Evolutionary conservation across 37 sponge, comb jelly and placozoan genomes (phyloP).

Genomic region (Aphrocallistes beatrix): DNA sequence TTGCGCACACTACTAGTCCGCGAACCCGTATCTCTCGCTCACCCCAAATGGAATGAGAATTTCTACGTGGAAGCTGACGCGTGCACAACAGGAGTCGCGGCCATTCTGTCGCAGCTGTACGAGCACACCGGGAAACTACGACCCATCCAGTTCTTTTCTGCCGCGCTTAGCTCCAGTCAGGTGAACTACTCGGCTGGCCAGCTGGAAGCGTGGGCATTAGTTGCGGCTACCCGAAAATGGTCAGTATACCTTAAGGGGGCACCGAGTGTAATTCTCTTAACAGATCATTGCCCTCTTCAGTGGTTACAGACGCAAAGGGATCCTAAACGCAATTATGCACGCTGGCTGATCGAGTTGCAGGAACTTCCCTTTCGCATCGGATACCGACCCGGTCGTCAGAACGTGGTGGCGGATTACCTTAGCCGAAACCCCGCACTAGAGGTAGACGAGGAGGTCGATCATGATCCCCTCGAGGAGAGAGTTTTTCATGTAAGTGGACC

Average conservation of each 20-base stretch:
- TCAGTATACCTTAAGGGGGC: conserved; percentile 28
- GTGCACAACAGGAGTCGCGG: conserved; percentile 26
- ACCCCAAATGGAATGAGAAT: neutral
- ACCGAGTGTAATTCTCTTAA: no score
- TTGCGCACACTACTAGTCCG: no score
- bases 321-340: conserved; percentile 30
- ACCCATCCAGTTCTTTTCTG: conserved; percentile 2
- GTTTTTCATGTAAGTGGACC: no score
- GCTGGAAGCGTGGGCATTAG: conserved; percentile 30
- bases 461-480: no score
- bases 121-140: neutral
- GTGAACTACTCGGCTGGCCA: conserved; percentile 25
- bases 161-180: neutral
- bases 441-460: no score
- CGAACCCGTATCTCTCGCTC: neutral
- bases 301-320: neutral
- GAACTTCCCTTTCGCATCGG: conserved; percentile 26
- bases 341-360: conserved; percentile 33
- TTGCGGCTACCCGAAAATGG: conserved; percentile 24
- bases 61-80: conserved; percentile 30
- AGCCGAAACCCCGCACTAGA: conserved; percentile 18
- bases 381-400: conserved; percentile 24
- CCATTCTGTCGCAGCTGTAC: conserved; percentile 26
- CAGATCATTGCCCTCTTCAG: conserved; percentile 31
- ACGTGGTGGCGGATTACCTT: conserved; percentile 29